Percentiles rank a stretch among this genome's conserved stretches.
These are phyloP conservation scores for Drosophila meridiana DNA, from an alignment of 2,888 invertebrate genomes.

Conservation along the genomic window DNA sequence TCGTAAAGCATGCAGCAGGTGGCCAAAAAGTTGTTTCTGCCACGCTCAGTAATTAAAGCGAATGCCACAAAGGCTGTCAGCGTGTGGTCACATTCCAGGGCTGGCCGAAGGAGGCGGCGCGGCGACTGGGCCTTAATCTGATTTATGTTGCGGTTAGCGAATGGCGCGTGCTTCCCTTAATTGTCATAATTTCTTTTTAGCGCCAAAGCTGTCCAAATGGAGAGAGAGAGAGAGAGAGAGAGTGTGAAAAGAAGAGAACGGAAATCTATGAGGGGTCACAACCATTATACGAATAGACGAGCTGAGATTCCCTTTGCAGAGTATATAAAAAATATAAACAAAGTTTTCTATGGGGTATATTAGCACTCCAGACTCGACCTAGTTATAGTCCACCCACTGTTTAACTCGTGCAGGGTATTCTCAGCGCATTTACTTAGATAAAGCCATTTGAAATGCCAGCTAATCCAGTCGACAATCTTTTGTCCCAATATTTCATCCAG, in stretches of 20 bases:
- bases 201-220: constrained; percentile 27
- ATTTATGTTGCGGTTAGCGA: constrained; percentile 59
- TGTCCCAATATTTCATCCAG: constrained; percentile 12
- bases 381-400: neutral
- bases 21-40: constrained; percentile 51
- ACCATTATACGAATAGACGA: neutral
- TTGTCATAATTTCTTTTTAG: constrained; percentile 71
- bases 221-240: neutral
- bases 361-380: neutral
- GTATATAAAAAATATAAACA: neutral
- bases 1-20: constrained; percentile 73
- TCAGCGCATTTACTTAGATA: neutral
- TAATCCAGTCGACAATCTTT: constrained; percentile 14
- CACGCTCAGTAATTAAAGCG: constrained; percentile 68
- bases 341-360: neutral
- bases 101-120: neutral
- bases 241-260: neutral
- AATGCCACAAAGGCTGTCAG: constrained; percentile 65
- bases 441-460: constrained; percentile 4
- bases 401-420: constrained; percentile 1
- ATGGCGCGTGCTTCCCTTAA: constrained; percentile 58
- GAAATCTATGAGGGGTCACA: neutral
- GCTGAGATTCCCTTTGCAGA: neutral
- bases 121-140: constrained; percentile 48
- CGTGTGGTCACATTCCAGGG: constrained; percentile 54